Conservation (phyloP, 1,140 invertebrate genomes). For the Danaus plexippus region DNA sequence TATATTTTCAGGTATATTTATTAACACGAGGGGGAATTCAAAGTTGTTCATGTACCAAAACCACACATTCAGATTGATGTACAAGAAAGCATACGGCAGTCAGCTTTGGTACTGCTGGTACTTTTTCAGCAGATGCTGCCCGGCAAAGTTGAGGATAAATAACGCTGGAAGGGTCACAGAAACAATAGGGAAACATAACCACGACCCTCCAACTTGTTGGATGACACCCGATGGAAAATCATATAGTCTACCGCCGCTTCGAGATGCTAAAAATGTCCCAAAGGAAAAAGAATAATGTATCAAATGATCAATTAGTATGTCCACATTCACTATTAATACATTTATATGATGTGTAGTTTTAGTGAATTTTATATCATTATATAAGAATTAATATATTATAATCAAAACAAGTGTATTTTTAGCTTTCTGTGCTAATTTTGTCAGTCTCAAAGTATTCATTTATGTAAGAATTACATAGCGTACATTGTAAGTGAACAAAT, state of each 20-base stretch:
- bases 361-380: too few species aligned
- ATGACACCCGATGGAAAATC: conserved; percentile 65
- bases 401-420: too few species aligned
- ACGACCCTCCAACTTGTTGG: conserved; percentile 63
- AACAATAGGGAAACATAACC: conserved; percentile 58
- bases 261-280: conserved; percentile 34
- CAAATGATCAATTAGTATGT: conserved; percentile 1
- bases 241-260: conserved; percentile 51
- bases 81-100: conserved; percentile 65
- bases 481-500: too few species aligned
- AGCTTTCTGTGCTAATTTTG: too few species aligned
- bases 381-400: too few species aligned
- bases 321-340: neutral
- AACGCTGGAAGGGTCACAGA: conserved; percentile 61
- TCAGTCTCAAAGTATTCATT: too few species aligned
- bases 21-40: conserved; percentile 65
- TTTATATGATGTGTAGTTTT: too few species aligned
- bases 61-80: conserved; percentile 68
- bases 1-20: conserved; percentile 62
- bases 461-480: too few species aligned
- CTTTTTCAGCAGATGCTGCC: conserved; percentile 64
- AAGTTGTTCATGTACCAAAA: conserved; percentile 66
- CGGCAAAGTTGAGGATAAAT: conserved; percentile 59
- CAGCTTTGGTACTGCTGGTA: conserved; percentile 68
- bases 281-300: conserved; percentile 18